Base-by-base conservation (phyloP, 2,113 vertebrate genomes). In the Prochilodus magdalenae region DNA sequence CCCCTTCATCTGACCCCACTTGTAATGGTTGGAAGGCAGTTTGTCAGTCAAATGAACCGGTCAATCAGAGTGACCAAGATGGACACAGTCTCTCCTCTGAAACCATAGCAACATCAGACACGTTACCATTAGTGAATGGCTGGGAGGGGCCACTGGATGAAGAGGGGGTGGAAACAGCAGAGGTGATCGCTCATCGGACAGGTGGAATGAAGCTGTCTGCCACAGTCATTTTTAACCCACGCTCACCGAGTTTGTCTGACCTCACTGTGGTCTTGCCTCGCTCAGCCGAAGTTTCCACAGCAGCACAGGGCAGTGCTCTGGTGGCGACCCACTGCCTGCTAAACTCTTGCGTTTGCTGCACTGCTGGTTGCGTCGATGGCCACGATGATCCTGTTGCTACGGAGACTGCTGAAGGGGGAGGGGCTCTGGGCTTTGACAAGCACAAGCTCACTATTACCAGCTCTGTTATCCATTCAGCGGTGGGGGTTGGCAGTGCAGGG, bases 161-260 rank as follows among this genome's bases (percentile, higher is more conserved):
- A 0, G 86, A 88, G 0, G 91, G 92, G 0, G 92, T 92, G 0
- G 95, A 96, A 91, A 94, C 91, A 0, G 98, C 98, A 0, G 97
- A 99, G 89, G 93, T 95, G 84, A 97, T 99, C 4, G 98, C 98
- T 44, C 95, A 97, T 88, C 96, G 98, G 60, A 99, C 95, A 0
- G 98, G 98, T 24, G 98, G 98, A 81, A 98, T 99, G 98, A 98
- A 97, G 91, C 94, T 99, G 79, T 99, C 98, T 0, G 97, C 98
- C 60, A 99, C 98, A 0, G 98, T 99, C 84, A 99, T 99, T 89
- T 99, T 99, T 93, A 98, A 99, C 75, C 98, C 97, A 76, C 96
- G 94, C 81, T 97, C 96, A 22, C 93, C 95, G 2, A 91, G 93
- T 73, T 86, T 93, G 85, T 89, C 92, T 0, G 96, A 95, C 75